Conservation (phyloP, 2,888 invertebrate species). For the Trissoscelio sp. region DNA sequence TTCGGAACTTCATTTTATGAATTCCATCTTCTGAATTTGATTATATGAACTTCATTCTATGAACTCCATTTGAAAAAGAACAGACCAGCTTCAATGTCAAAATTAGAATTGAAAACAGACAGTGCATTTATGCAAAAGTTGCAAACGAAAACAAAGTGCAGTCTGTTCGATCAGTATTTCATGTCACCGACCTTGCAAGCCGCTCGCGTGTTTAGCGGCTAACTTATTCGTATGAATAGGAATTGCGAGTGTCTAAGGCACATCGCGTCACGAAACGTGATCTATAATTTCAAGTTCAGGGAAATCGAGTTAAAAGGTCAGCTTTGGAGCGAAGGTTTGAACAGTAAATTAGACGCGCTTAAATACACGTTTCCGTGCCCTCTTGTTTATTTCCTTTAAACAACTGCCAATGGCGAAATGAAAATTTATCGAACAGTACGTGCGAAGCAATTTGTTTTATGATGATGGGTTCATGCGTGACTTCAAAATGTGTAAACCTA, state of each 20-base stretch:
- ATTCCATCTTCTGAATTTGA: too few species aligned
- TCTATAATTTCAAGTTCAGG: conserved; percentile 67
- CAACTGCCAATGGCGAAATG: conserved; percentile 13
- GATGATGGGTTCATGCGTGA: background rate
- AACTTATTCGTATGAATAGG: conserved; percentile 19
- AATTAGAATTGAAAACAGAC: too few species aligned
- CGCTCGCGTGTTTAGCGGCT: conserved; percentile 53
- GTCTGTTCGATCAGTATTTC: conserved; percentile 48
- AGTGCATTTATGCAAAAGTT: too few species aligned
- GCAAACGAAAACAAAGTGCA: conserved; percentile 53
- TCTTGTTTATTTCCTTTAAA: conserved; percentile 15
- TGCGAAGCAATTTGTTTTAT: conserved; percentile 19
- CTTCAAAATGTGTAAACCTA: background rate
- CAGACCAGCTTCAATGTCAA: too few species aligned
- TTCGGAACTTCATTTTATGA: too few species aligned
- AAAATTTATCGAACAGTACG: conserved; percentile 24
- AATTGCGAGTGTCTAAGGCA: conserved; percentile 36
- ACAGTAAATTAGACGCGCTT: conserved; percentile 35
- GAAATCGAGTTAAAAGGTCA: conserved; percentile 63
- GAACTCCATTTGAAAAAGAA: too few species aligned
- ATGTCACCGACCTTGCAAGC: conserved; percentile 62
- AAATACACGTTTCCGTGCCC: conserved; percentile 16
- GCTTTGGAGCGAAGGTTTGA: conserved; percentile 32
- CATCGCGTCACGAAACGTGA: conserved; percentile 56
- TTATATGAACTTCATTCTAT: too few species aligned